Evolutionary conservation across 2,888 invertebrate species (phyloP), one percentile per base, ranked within the genome.

Genomic region (Crematogaster levior): DNA sequence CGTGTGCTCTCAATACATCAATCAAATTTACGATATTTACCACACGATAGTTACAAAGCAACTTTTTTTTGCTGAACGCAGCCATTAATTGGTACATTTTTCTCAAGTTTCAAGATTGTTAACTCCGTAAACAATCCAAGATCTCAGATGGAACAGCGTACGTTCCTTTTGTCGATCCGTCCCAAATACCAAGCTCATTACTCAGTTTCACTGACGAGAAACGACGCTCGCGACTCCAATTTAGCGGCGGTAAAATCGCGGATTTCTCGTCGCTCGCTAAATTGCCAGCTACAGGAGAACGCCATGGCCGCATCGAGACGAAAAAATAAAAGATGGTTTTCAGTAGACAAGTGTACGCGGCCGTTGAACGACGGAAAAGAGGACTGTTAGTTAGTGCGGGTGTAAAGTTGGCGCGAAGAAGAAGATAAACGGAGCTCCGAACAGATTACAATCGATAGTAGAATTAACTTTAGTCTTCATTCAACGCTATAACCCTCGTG

Each of bases 361-460:
- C 12, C 34, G 60, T 72, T 80, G 79, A 66, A 60, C 48, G 58
- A 9, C 24, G 72, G 46, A 66, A 77, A 68, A 34, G 66, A 83
- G 88, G 82, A 83, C 70, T 84, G 84, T 88, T 83, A 81, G 66
- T 77, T 63, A 75, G 68, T 56, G 77, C 66, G 81, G 75, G 66
- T 58, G 34, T 51, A 70, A 81, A 87, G 85, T 66, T 65, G 88
- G 88, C 85, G 88, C 74, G 86, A 88, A 88, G 86, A 86, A 84
- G 83, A 66, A 88, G 88, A 88, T 88, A 88, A n/a, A 88, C 83
- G 82, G 68, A 37, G 34, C 70, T 30, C 37, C 21, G 24, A 87
- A 84, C 82, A 81, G 74, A 80, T 84, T 77, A 85, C 12, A 60
- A 18, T 66, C 86, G 60, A 61, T 48, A 88, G 84, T 40, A 53